Evolutionary conservation across 2,888 invertebrate species (phyloP), one percentile per base, ranked within the genome.

Genomic region (Aproaerema taeniolella): DNA sequence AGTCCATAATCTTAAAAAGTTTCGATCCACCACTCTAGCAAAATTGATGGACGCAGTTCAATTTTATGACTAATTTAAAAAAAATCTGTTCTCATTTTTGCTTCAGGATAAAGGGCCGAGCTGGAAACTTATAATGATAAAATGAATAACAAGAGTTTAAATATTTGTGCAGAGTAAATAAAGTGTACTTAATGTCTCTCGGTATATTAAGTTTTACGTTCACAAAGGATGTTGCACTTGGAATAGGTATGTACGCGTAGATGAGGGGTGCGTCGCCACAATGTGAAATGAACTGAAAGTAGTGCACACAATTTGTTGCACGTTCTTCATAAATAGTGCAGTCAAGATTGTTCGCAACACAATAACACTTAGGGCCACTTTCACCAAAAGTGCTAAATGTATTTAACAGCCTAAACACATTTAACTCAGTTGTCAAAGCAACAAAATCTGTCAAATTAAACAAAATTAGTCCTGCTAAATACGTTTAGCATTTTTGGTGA

Each of bases 41-140:
- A 31, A 31, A 31, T 31, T 31, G 31, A 31, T 31, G 31, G 31
- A 31, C 31, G 15, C 31, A 2, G n/a, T 31, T 31, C 16, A 31
- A 31, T 31, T 31, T 31, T 31, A 31, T 16, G 31, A 31, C n/a
- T 31, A 15, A 31, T 31, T 31, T 31, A 7, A 31, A 31, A 31
- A 31, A 31, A 8, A 2, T 5, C 6, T 5, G n/a, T 11, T 16
- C 16, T n/a, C 15, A 7, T n/a, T 31, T 31, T 31, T 15, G 4
- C 13, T 16, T 9, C 14, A n/a, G 8, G 10, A 14, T 1, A 14
- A 31, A 31, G 8, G 13, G 31, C 13, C 31, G 11, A 15, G 13
- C 14, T 26, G n/a, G 26, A n/a, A 26, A 5, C 8, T 26, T 26
- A 26, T 26, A 26, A n/a, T 26, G 26, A 9, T 26, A 20, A 20